Percentiles rank a stretch among this genome's conserved stretches.
Conservation (phyloP, 2,113 vertebrate genomes). For the Circaetus cinerascens region DNA sequence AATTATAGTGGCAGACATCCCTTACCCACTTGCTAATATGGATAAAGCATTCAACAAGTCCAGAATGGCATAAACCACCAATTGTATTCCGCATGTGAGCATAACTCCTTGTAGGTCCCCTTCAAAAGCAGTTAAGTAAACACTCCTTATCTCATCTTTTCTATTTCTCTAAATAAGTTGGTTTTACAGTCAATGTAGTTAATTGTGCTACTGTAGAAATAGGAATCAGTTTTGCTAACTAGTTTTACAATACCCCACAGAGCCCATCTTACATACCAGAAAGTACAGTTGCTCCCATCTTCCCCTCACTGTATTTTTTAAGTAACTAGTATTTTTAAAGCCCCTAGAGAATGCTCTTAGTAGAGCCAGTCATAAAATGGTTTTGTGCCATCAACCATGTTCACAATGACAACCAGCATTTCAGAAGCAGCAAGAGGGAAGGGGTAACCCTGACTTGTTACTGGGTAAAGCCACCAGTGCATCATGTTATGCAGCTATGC, state of each 20-base stretch:
- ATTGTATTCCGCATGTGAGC: background rate
- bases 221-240: background rate
- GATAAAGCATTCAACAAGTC: background rate
- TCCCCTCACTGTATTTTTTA: background rate
- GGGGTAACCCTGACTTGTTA: background rate
- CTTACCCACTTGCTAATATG: background rate
- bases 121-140: background rate
- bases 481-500: fast-evolving
- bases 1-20: background rate
- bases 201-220: background rate
- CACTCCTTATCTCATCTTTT: background rate
- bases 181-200: background rate
- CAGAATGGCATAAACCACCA: background rate
- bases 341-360: background rate
- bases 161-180: background rate
- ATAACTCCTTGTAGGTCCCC: background rate
- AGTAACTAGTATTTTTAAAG: background rate
- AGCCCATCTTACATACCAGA: background rate
- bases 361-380: background rate
- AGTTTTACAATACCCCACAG: background rate
- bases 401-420: background rate
- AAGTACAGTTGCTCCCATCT: background rate
- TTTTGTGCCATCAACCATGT: background rate
- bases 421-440: background rate
- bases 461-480: background rate